Base-by-base conservation (phyloP, 2,888 invertebrate species). In the Aphodius granarius region DNA sequence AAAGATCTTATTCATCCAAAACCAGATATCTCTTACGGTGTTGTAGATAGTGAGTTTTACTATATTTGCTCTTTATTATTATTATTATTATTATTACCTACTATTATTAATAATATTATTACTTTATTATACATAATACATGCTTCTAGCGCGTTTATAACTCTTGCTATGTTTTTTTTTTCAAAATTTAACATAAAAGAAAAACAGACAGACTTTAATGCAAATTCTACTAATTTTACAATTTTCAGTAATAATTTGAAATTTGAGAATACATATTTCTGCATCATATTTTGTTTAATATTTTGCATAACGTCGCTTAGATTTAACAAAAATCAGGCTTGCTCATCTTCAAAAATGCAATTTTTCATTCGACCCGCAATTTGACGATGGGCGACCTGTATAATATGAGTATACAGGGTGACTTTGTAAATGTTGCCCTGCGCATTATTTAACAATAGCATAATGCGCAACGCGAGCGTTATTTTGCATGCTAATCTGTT, bases 11-110 rank as follows among this genome's bases (percentile, higher is more conserved):
- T 73, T 75, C 75, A 73, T 72, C 75, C 75, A 75, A 75, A 75
- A 75, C 75, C 72, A 75, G 75, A 75, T 72, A 73, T 73, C 75
- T 75, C 75, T 75, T 75, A 75, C 63, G 75, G 75, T 68, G 66
- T 72, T 73, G 75, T 75, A 75, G 75, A 75, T 75, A 75, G 75
- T 75, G 75, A 75, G 75, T 75, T 72, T 75, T 75, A 75, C 66
- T 66, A 71, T 74, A 72, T 74, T 71, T 71, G 63, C 43, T 43
- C 43, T 43, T 43, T 43, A 43, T 43, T 43, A 43, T 43, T 43
- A 43, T 43, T 43, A 43, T 43, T 43, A 43, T 43, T 43, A 43
- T 43, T 43, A 43, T 43, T 43, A 43, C 0, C n/a, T 43, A 43
- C 13, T 23, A 23, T 23, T 23, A 23, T 23, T 23, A 23, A 4